Evolutionary conservation across 1,140 invertebrate genomes (phyloP), one percentile per base, ranked within the genome.

Genomic region (Amyelois transitella): DNA sequence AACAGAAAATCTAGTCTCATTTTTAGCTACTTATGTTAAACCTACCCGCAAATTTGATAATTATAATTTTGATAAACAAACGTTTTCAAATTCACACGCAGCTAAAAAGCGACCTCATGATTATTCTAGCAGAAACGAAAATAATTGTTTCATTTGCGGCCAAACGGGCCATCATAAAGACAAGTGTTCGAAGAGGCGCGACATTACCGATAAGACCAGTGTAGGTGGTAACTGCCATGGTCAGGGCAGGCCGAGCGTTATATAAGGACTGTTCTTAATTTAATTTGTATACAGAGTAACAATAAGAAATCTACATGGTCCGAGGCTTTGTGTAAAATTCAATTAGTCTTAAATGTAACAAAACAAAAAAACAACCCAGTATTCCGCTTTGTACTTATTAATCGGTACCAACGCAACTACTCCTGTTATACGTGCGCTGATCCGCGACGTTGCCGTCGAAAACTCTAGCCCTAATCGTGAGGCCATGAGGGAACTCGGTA

Each of bases 201-300:
- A 63, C 32, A 12, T 43, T 10, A 28, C 24, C n/a, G 6, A 10
- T 22, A 8, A 48, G 7, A 28, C 1, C 18, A 20, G 51, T 21
- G n/a, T 45, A 18, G 7, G 14, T 25, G n/a, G 18, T 22, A 14
- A 6, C 18, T n/a, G n/a, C n/a, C n/a, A n/a, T n/a, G n/a, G n/a
- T n/a, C n/a, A n/a, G 69, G 69, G 0, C 66, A 72, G 44, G 72
- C 62, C 1, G 66, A 74, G 43, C 20, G 69, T 8, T 74, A 72
- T 47, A 57, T 54, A 24, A 17, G 62, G 17, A 70, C 72, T 6
- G 57, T 74, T 0, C 49, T 64, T 7, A 66, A 74, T 38, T 51
- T 62, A 51, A 0, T 64, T 43, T 67, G 17, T 67, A 57, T n/a
- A n/a, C n/a, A n/a, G n/a, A n/a, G n/a, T n/a, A n/a, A n/a, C n/a